Conservation (phyloP, 2,797 vertebrate species). For the Echeneis naucrates region DNA sequence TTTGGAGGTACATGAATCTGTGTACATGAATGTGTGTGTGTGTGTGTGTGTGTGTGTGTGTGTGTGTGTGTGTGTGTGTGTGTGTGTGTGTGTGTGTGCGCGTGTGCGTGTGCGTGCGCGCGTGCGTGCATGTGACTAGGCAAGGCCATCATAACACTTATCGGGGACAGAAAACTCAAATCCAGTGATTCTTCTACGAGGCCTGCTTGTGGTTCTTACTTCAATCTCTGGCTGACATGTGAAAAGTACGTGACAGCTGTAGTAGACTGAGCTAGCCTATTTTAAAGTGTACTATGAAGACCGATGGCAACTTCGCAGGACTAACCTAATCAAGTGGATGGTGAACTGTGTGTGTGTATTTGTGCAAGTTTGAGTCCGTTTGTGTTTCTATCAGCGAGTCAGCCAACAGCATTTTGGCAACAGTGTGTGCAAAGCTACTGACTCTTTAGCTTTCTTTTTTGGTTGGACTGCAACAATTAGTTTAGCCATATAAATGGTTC, state of each 20-base stretch:
- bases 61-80: no score
- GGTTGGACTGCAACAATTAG: background rate
- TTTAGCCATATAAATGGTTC: no score
- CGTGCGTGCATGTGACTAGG: background rate
- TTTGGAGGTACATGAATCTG: conserved; percentile 57
- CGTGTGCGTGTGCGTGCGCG: conserved; percentile 4
- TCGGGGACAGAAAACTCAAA: conserved; percentile 28
- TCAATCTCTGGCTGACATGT: conserved; percentile 54
- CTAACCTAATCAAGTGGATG: conserved; percentile 61
- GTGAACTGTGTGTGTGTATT: conserved; percentile 46
- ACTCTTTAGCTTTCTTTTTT: background rate
- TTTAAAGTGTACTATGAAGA: conserved; percentile 60
- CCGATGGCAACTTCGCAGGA: conserved; percentile 59
- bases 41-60: no score
- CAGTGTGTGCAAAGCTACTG: background rate
- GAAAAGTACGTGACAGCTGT: conserved; percentile 58
- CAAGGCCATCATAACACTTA: conserved; percentile 34
- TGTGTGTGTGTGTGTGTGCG: no score
- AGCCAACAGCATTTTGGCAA: conserved; percentile 11
- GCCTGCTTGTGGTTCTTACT: conserved; percentile 47
- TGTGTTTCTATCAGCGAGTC: conserved; percentile 19
- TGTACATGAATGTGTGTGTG: conserved; percentile 19
- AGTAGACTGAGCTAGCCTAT: conserved; percentile 37
- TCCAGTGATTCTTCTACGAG: conserved; percentile 35
- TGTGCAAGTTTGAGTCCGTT: conserved; percentile 9